These are phyloP conservation scores for Delia radicum DNA, from an alignment of 1,140 invertebrate species.

Conservation along the genomic window DNA sequence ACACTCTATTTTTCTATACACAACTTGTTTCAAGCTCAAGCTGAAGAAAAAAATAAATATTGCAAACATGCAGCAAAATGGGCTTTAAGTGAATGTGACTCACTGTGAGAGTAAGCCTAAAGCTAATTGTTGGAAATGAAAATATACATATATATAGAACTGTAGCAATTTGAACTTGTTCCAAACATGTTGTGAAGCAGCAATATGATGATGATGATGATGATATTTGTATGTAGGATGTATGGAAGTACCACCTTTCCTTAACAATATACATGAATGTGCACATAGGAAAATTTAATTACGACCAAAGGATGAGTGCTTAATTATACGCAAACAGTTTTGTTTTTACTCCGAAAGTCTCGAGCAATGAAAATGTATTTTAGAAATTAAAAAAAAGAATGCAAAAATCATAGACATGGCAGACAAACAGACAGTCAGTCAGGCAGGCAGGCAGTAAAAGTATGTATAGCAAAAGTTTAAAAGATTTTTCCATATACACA, in stretches of 20 bases:
- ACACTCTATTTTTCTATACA: too few relatives aligned
- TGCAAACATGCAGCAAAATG: too few relatives aligned
- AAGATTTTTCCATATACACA: not conserved
- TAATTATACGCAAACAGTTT: slow-evolving; percentile 57
- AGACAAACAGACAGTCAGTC: too few relatives aligned
- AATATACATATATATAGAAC: too few relatives aligned
- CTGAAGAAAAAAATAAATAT: too few relatives aligned
- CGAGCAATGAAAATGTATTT: not conserved
- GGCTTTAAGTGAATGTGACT: not conserved
- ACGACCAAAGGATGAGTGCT: slow-evolving; percentile 56
- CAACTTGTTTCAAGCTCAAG: too few relatives aligned
- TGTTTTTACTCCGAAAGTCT: slow-evolving; percentile 35
- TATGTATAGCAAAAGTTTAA: not conserved
- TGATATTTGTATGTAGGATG: not conserved
- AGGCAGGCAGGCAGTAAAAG: too few relatives aligned
- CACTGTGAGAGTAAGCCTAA: not conserved
- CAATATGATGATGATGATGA: not conserved
- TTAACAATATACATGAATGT: slow-evolving; percentile 34
- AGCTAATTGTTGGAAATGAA: not conserved
- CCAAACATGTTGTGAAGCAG: not conserved
- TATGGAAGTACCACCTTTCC: not conserved
- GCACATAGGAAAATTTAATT: slow-evolving; percentile 56
- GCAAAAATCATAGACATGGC: too few relatives aligned
- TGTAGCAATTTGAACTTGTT: not conserved
- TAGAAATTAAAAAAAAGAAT: too few relatives aligned